These are phyloP conservation scores for Ceriagrion tenellum DNA, from an alignment of 2,888 invertebrate genomes.

Conservation along the genomic window DNA sequence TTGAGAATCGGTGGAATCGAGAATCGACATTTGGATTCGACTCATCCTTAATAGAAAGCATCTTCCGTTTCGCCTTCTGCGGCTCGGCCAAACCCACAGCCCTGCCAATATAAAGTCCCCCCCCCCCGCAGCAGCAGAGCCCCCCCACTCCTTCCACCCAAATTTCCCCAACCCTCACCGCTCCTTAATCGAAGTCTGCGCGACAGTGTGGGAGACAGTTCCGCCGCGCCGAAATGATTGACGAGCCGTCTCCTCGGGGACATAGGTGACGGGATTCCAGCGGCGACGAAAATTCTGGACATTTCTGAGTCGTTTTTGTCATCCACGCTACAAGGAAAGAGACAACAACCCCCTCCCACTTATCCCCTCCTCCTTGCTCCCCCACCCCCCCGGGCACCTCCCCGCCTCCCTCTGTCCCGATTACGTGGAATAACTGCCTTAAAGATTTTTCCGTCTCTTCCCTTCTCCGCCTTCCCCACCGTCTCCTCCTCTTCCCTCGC, in stretches of 20 bases:
- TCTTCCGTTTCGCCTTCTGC: no score
- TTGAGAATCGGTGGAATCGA: no score
- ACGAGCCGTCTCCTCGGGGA: conserved; percentile 45
- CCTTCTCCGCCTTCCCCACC: conserved; percentile 70
- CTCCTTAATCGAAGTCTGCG: neutral
- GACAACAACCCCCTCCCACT: neutral
- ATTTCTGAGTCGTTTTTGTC: conserved; percentile 59
- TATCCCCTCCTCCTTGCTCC: conserved; percentile 47
- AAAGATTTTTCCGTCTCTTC: conserved; percentile 68
- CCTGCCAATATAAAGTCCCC: neutral
- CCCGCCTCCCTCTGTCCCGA: conserved; percentile 36
- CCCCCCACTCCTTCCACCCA: no score
- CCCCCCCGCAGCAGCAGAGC: neutral
- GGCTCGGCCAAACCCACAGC: conserved; percentile 68
- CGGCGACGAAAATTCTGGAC: conserved; percentile 33
- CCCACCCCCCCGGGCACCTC: neutral
- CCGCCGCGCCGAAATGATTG: conserved; percentile 49
- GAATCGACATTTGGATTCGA: no score
- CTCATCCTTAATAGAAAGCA: no score
- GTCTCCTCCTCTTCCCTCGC: conserved; percentile 71
- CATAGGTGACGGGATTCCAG: conserved; percentile 56
- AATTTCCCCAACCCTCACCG: neutral
- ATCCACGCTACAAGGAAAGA: conserved; percentile 23
- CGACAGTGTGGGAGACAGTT: neutral
- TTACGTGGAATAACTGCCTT: conserved; percentile 70